Conservation (phyloP, 2,888 invertebrate species). For the Pimpla rufipes region DNA sequence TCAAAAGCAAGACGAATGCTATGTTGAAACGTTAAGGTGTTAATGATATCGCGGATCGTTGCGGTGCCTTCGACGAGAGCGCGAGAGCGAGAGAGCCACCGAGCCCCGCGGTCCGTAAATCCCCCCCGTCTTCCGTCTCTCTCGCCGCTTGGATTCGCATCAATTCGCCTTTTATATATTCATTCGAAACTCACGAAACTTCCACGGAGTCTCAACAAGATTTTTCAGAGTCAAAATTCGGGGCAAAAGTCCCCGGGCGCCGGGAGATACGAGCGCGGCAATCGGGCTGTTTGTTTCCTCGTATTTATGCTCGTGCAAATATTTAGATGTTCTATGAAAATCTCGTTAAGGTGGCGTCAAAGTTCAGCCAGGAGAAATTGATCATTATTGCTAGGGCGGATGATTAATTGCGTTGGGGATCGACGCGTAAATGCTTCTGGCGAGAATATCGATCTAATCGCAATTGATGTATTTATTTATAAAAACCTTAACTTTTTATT, state of each 20-base stretch:
- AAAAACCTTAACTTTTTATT: neutral
- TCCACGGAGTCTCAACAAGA: conserved; percentile 65
- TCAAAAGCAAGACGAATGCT: conserved; percentile 82
- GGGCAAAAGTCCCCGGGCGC: conserved; percentile 23
- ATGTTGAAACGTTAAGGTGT: conserved; percentile 83
- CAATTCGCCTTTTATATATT: conserved; percentile 57
- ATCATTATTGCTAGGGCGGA: too few species aligned
- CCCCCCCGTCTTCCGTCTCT: conserved; percentile 40
- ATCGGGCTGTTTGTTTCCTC: neutral
- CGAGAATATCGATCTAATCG: neutral
- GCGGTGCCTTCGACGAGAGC: neutral
- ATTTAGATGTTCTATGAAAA: conserved; percentile 31
- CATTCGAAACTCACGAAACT: conserved; percentile 61
- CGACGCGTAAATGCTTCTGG: too few species aligned
- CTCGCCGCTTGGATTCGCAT: conserved; percentile 44
- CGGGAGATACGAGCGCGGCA: conserved; percentile 3
- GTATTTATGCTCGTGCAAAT: conserved; percentile 47
- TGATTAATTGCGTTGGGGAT: too few species aligned
- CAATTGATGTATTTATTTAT: neutral
- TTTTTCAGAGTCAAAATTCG: conserved; percentile 65
- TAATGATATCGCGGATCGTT: conserved; percentile 79
- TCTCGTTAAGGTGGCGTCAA: neutral
- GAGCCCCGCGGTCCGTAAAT: conserved; percentile 11
- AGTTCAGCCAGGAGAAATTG: neutral
- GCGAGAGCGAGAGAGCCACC: conserved; percentile 5